A percentile compares a stretch with the other conserved stretches of the same genome.
These are phyloP conservation scores for Halictus ligatus DNA, from an alignment of 2,888 invertebrate species.

Conservation along the genomic window DNA sequence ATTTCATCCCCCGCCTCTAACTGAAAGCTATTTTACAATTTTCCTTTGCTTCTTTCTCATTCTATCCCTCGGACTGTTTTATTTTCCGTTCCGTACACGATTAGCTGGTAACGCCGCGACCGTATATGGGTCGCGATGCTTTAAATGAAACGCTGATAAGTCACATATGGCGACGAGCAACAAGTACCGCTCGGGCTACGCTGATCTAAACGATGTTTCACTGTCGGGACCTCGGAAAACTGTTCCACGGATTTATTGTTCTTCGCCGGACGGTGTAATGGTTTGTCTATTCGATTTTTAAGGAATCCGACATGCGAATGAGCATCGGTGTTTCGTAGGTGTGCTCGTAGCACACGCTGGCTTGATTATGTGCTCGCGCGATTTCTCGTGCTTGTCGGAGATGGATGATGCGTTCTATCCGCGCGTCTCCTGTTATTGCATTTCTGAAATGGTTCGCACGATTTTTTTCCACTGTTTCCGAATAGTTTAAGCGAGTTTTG, in stretches of 20 bases:
- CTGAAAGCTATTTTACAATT: constrained; percentile 39
- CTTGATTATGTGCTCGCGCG: not conserved
- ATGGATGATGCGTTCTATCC: not conserved
- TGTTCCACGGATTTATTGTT: not conserved
- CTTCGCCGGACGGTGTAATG: not conserved
- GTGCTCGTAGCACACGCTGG: not conserved
- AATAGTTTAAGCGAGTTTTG: no score
- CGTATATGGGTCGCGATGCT: not conserved
- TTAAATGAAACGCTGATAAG: not conserved
- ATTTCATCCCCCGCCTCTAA: constrained; percentile 49
- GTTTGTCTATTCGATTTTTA: constrained; percentile 1
- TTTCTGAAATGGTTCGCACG: not conserved
- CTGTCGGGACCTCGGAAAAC: not conserved
- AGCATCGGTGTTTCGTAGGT: not conserved
- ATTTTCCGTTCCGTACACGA: not conserved
- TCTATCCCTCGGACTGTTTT: not conserved
- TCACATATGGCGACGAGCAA: constrained; percentile 6
- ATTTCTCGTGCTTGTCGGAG: not conserved
- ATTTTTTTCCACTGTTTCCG: not conserved
- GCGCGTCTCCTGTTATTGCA: not conserved
- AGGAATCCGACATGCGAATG: not conserved
- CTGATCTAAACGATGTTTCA: not conserved
- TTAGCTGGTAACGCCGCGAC: not conserved
- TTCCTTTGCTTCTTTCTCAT: not conserved
- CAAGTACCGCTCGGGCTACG: constrained; percentile 3